These are phyloP conservation scores for Macrochelys suwanniensis DNA, from an alignment of 2,797 vertebrate species.

Conservation along the genomic window DNA sequence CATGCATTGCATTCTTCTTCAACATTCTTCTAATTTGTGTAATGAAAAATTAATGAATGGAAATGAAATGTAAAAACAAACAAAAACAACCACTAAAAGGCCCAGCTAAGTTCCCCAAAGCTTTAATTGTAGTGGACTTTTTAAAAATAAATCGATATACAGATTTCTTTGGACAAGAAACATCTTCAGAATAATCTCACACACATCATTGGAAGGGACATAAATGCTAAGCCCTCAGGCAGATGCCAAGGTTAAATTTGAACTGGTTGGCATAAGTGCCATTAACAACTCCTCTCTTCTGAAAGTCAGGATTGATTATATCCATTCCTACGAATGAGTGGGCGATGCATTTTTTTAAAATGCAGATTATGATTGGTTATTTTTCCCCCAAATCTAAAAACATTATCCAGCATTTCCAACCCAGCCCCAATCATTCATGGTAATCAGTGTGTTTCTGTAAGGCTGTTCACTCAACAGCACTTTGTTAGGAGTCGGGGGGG, in stretches of 20 bases:
- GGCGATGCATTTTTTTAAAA: not conserved
- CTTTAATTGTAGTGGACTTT: not conserved
- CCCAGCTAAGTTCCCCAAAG: not conserved
- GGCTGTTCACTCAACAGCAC: not conserved
- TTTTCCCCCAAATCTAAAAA: slow-evolving; percentile 30
- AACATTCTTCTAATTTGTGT: not conserved
- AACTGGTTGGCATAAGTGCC: slow-evolving; percentile 15
- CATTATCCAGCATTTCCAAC: not conserved
- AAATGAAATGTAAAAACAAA: not conserved
- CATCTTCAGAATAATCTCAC: not conserved
- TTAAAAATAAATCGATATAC: not conserved
- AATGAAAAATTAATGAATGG: not conserved
- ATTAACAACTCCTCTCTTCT: not conserved
- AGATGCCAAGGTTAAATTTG: not conserved
- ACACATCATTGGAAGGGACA: accelerated
- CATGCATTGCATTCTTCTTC: not conserved
- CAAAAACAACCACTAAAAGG: not conserved
- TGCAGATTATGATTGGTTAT: not conserved
- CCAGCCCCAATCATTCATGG: not conserved
- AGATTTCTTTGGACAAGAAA: not conserved
- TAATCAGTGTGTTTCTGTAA: not conserved
- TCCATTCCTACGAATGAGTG: not conserved
- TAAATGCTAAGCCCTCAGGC: not conserved
- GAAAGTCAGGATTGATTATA: not conserved
- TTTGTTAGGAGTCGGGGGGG: not conserved